A percentile compares a stretch with the other conserved stretches of the same genome.
Conservation (phyloP, 2,888 invertebrate species). For the Pyrrhia umbra region DNA sequence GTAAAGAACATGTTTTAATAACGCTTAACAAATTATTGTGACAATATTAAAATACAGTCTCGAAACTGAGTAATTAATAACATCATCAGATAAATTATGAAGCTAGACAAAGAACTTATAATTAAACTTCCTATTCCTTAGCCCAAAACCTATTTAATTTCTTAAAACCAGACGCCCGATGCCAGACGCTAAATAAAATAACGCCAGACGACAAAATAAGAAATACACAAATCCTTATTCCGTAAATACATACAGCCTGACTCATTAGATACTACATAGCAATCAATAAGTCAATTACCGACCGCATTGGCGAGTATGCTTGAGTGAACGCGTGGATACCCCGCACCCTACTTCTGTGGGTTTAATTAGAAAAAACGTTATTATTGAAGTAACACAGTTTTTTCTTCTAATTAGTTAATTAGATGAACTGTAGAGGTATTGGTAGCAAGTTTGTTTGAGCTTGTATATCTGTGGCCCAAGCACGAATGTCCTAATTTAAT, state of each 20-base stretch:
- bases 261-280: conserved; percentile 6
- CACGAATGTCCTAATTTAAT: too few species aligned
- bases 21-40: too few species aligned
- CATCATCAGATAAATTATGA: neutral
- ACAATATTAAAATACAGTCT: too few species aligned
- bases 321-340: conserved; percentile 32
- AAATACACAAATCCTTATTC: neutral
- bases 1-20: too few species aligned
- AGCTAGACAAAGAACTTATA: neutral
- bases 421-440: conserved; percentile 3
- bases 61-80: too few species aligned
- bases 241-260: neutral
- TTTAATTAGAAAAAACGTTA: conserved; percentile 33
- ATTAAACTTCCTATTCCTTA: neutral
- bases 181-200: neutral
- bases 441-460: neutral
- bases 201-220: neutral
- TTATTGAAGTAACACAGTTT: conserved; percentile 22
- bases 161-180: neutral
- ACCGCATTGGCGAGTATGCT: conserved; percentile 44
- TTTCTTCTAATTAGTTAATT: conserved; percentile 11
- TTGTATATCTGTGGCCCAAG: too few species aligned
- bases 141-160: neutral
- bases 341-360: conserved; percentile 14
- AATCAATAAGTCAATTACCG: conserved; percentile 73